Evolutionary conservation across 2,113 vertebrate genomes (phyloP), one percentile per base, ranked within the genome.

Genomic region (Oreochromis niloticus): DNA sequence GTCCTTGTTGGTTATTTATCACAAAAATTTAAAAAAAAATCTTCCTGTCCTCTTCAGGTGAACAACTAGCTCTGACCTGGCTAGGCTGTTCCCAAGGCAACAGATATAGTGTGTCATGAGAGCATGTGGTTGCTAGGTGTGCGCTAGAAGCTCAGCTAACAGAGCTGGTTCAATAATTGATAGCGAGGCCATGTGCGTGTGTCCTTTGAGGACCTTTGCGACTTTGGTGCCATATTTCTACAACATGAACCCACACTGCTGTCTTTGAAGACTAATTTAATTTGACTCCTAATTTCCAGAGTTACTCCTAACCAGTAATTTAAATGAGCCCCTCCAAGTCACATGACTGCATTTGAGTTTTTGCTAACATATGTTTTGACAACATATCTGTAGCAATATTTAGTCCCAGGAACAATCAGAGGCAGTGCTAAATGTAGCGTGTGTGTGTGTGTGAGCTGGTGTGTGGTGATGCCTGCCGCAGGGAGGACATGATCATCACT

Each of bases 51-150:
- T 84, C 66, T 50, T 90, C 66, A 46, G 52, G 83, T 61, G 71
- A 22, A 34, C 10, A 5, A 30, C 84, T 82, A 81, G 80, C 6
- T 14, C 80, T 93, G 91, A 95, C 92, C 85, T 57, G 88, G 57
- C 59, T 83, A 34, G 32, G 86, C 78, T 16, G 96, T 96, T 93
- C 66, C 93, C 92, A 88, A 39, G 94, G 94, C 83, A 92, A 95
- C 93, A 82, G 84, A 84, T 87, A 83, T 85, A 85, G 87, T 90
- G 86, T 94, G 92, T 94, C 91, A 88, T 87, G 89, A 81, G 90
- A 89, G 92, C 84, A n/a, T 83, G 90, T 80, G 83, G 96, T 96
- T 97, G 93, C 96, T 96, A 93, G 94, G 96, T 93, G 94, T 93
- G 91, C 52, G 17, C 30, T 48, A 81, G 57, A 56, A 90, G 92